Base-by-base conservation (phyloP, 92 coral and sea anemone genomes). In the Epizoanthus illoricatus region DNA sequence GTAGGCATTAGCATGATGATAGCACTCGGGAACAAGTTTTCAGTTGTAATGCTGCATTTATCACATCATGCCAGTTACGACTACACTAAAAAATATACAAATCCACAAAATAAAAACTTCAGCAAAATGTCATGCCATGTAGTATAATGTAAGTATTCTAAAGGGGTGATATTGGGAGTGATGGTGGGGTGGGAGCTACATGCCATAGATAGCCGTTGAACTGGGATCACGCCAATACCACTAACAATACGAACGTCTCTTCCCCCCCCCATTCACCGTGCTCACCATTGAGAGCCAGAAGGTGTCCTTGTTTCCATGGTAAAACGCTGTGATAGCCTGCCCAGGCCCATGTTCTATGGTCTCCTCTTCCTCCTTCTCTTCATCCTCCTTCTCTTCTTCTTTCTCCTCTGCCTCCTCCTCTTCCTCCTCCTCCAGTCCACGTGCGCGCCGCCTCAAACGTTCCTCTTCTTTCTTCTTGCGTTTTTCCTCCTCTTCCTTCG, bases 261-360 rank as follows among this genome's bases (percentile, higher is more conserved):
- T 65, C 41, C 41, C 24, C 7, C 65, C 17, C 20, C 5, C 13
- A 23, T 15, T 13, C 18, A 17, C 42, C 4, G 54, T 2, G 4
- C 57, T 64, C 65, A 94, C 98, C 98, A 96, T 93, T 0, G 97
- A 90, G 75, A 96, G 86, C 93, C 94, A 96, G 93, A 96, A 96
- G 74, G 85, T 91, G 69, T 96, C 97, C 7, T 83, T 74, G 52
- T 83, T 90, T 60, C 92, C 94, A 68, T 94, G 86, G 81, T 94
- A 94, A 84, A 97, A 97, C 11, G 97, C 98, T 67, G 90, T 90
- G 71, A 97, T 94, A 65, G 91, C 88, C 52, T 88, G 88, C 33
- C 94, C 86, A 0, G 98, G 91, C 7, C 88, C 91, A 16, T 65
- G 92, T n/a, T 91, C 95, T 5, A 75, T 82, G 59, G 83, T 80